phyloP scores from a whole-genome alignment of 2,888 invertebrate species.

The Exephanes ischioxanthus region DNA sequence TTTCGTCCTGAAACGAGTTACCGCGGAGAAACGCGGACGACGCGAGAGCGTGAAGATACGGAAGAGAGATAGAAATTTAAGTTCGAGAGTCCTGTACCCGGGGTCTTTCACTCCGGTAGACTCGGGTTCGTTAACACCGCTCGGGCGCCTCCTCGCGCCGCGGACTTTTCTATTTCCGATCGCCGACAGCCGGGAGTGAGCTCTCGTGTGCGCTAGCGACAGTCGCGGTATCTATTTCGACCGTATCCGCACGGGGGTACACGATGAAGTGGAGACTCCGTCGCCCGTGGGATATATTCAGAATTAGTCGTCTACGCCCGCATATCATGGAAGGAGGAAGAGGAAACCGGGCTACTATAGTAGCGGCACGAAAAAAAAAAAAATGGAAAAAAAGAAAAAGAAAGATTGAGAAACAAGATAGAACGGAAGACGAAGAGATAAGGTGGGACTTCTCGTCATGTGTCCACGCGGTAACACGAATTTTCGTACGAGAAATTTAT shows the following conservation, averaged over 20 bases:
- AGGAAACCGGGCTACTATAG: constrained; percentile 5
- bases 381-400: constrained; percentile 17
- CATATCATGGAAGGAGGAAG: constrained; percentile 43
- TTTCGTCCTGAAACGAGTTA: background rate
- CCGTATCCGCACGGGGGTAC: constrained; percentile 20
- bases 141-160: constrained; percentile 42
- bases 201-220: constrained; percentile 44
- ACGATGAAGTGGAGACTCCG: background rate
- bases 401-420: background rate
- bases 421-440: background rate
- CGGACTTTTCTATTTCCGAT: constrained; percentile 74
- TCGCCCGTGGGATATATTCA: constrained; percentile 46
- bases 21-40: background rate
- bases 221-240: constrained; percentile 50
- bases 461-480: constrained; percentile 6
- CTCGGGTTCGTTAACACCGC: constrained; percentile 64
- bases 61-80: background rate
- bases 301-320: constrained; percentile 56
- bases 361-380: background rate
- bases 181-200: constrained; percentile 68
- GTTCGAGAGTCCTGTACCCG: constrained; percentile 25
- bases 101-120: constrained; percentile 44
- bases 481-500: constrained; percentile 59
- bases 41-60: background rate
- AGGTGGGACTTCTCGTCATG: background rate